phyloP scores from a whole-genome alignment of 53 echinoderm and acorn worm species.

The Hippasteria phrygiana region DNA sequence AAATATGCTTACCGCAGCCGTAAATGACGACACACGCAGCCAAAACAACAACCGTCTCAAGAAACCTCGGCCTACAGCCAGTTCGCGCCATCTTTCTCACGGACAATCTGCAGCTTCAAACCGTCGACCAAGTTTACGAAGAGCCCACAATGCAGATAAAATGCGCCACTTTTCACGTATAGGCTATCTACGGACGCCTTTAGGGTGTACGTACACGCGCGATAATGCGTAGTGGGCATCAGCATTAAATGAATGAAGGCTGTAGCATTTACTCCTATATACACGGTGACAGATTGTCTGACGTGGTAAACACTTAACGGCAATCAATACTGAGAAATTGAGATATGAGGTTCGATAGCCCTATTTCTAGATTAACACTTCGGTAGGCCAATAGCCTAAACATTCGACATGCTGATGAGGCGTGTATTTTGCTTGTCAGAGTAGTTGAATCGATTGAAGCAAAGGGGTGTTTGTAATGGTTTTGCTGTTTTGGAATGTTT shows the following conservation, averaged over 20 bases:
- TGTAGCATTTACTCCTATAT: not conserved
- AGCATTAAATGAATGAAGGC: not conserved
- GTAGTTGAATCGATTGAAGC: not conserved
- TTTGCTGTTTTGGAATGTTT: not conserved
- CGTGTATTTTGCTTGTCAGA: not conserved
- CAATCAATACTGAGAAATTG: not conserved
- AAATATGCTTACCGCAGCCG: not conserved
- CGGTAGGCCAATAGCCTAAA: too few species aligned
- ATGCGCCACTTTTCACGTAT: not conserved
- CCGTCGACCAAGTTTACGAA: not conserved
- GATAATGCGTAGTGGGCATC: not conserved
- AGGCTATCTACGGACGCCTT: too few species aligned
- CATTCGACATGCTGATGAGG: not conserved
- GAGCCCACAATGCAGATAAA: not conserved
- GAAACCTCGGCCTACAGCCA: not conserved
- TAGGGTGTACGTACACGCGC: not conserved
- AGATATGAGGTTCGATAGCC: not conserved
- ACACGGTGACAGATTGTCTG: not conserved
- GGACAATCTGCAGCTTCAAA: not conserved
- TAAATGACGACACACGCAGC: not conserved
- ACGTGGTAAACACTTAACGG: not conserved
- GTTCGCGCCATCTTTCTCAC: conserved; percentile 21
- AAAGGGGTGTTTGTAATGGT: not conserved
- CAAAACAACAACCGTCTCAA: not conserved
- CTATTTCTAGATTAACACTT: not conserved